phyloP scores from a whole-genome alignment of 1,140 invertebrate genomes.

The Oedothorax gibbosus region DNA sequence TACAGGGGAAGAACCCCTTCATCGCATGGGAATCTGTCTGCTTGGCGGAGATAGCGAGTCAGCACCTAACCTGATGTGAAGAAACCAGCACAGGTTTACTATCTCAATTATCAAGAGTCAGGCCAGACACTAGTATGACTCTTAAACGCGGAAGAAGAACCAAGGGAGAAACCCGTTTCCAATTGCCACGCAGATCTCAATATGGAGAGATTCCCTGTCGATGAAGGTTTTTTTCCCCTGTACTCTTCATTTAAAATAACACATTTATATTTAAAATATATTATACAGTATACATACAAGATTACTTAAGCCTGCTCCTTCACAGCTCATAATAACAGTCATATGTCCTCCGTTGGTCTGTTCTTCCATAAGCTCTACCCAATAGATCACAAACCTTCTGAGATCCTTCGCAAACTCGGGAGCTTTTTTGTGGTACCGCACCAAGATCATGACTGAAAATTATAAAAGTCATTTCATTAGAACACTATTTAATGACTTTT shows the following conservation, averaged over 20 bases:
- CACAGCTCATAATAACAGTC: slow-evolving; percentile 54
- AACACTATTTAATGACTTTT: neutral
- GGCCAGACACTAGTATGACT: no score
- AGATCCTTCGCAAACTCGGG: slow-evolving; percentile 79
- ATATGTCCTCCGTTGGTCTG: slow-evolving; percentile 39
- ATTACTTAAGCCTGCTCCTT: slow-evolving; percentile 59
- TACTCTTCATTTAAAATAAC: neutral
- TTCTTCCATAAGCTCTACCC: slow-evolving; percentile 85
- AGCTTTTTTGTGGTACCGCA: slow-evolving; percentile 74
- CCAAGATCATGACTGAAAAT: slow-evolving; percentile 64
- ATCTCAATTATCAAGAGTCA: no score
- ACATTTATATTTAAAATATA: neutral
- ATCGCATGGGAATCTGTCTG: no score
- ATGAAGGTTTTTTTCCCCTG: no score
- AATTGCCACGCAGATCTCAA: no score
- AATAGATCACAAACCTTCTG: slow-evolving; percentile 86
- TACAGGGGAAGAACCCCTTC: no score
- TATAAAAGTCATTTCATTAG: neutral
- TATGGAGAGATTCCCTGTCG: no score
- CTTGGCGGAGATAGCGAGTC: no score
- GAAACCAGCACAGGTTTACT: no score
- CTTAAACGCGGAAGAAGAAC: no score
- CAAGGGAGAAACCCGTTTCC: no score
- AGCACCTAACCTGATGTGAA: no score
- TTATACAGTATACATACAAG: slow-evolving; percentile 40